A percentile compares a stretch with the other conserved stretches of the same genome.
phyloP scores from a whole-genome alignment of 1,140 invertebrate species.

The Atta cephalotes region DNA sequence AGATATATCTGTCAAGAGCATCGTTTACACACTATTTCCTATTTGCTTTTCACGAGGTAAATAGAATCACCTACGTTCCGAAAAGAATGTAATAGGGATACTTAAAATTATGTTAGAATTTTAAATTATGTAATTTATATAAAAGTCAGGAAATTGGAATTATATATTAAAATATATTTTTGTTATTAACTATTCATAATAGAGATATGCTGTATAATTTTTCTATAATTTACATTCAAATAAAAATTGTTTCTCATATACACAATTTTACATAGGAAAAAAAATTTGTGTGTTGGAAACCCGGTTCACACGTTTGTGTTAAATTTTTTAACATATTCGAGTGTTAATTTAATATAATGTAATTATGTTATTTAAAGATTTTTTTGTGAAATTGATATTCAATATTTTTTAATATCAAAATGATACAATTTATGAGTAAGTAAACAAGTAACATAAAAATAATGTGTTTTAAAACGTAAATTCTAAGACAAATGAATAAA shows the following conservation, averaged over 20 bases:
- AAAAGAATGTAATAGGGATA: neutral
- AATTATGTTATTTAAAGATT: too few species aligned
- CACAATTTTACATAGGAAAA: neutral
- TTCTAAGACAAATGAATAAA: too few species aligned
- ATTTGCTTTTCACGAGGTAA: slow-evolving; percentile 37
- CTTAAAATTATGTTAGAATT: neutral
- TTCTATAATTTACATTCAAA: neutral
- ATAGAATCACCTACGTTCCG: neutral
- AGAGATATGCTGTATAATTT: neutral
- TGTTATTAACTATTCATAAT: neutral
- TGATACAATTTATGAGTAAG: too few species aligned
- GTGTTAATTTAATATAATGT: too few species aligned
- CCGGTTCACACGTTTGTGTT: too few species aligned
- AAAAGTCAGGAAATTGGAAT: neutral
- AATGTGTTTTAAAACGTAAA: too few species aligned
- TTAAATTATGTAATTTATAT: neutral
- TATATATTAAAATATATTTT: neutral
- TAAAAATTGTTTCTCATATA: neutral
- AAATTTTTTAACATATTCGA: too few species aligned
- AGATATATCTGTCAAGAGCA: slow-evolving; percentile 23
- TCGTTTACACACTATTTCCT: slow-evolving; percentile 34
- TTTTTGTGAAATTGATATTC: too few species aligned
- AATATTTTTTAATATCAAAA: too few species aligned
- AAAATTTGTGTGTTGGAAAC: too few species aligned
- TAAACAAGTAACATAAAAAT: too few species aligned